Conservation (phyloP, 2,888 invertebrate genomes). For the Rhorus exstirpatorius region DNA sequence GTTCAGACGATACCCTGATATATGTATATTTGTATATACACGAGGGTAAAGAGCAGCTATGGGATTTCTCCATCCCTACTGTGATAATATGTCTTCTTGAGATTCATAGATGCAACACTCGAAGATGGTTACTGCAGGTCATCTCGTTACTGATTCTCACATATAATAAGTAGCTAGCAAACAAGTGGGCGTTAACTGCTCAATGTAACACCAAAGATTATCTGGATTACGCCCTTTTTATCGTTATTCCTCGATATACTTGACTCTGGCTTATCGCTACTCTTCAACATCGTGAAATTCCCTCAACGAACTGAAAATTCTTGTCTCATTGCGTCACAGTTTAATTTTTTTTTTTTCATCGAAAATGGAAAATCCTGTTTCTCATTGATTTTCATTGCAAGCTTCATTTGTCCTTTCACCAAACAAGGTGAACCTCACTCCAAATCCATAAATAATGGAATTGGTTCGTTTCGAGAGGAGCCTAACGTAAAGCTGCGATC, state of each 20-base stretch:
- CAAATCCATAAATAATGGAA: slow-evolving; percentile 62
- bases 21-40: no score
- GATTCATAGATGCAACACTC: not conserved
- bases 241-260: not conserved
- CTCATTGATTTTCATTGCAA: slow-evolving; percentile 49
- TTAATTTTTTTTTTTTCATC: not conserved
- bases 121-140: not conserved
- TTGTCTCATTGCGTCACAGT: not conserved
- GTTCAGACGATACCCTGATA: not conserved
- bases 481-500: slow-evolving; percentile 21
- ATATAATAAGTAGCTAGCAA: not conserved
- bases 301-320: not conserved
- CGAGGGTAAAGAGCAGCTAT: not conserved
- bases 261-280: not conserved
- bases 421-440: not conserved
- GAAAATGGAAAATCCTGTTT: slow-evolving; percentile 3
- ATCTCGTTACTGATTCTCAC: not conserved
- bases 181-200: not conserved
- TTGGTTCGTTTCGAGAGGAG: slow-evolving; percentile 27
- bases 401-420: no score
- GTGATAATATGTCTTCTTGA: not conserved
- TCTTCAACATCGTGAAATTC: not conserved
- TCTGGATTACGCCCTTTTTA: not conserved
- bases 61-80: not conserved
- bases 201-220: not conserved